Evolutionary conservation across 2,113 vertebrate genomes (phyloP).

Genomic region (Calyptommatus sinebrachiatus): DNA sequence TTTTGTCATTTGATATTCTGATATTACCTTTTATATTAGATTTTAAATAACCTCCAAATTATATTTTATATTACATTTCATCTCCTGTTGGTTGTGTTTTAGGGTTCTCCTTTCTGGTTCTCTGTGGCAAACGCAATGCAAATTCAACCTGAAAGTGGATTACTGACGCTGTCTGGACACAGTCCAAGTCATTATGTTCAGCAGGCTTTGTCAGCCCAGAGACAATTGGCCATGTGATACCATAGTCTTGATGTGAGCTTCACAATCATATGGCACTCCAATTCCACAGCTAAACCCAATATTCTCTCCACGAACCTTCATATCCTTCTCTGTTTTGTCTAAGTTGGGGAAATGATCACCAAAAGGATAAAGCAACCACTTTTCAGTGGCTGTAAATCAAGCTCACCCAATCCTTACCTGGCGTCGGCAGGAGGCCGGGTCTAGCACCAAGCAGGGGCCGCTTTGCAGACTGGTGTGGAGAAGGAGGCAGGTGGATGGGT

Average conservation of each 20-base stretch:
- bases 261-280: neutral
- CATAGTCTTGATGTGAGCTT: neutral
- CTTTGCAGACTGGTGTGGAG: conserved; percentile 56
- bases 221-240: neutral
- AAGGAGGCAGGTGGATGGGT: conserved; percentile 52
- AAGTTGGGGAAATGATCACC: neutral
- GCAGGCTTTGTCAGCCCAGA: neutral
- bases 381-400: neutral
- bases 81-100: too few species aligned
- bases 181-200: neutral
- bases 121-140: too few species aligned
- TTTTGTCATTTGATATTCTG: too few species aligned
- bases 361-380: neutral
- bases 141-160: too few species aligned
- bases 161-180: too few species aligned
- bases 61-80: too few species aligned
- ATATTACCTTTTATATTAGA: too few species aligned
- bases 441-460: conserved; percentile 57
- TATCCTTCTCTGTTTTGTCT: too few species aligned
- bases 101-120: too few species aligned
- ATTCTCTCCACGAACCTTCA: neutral
- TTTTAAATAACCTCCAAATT: too few species aligned
- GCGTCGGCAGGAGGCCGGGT: conserved; percentile 58
- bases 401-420: conserved; percentile 47
- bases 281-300: too few species aligned